Evolutionary conservation across 1,140 invertebrate species (phyloP).

Genomic region (Bombus sibiricus): DNA sequence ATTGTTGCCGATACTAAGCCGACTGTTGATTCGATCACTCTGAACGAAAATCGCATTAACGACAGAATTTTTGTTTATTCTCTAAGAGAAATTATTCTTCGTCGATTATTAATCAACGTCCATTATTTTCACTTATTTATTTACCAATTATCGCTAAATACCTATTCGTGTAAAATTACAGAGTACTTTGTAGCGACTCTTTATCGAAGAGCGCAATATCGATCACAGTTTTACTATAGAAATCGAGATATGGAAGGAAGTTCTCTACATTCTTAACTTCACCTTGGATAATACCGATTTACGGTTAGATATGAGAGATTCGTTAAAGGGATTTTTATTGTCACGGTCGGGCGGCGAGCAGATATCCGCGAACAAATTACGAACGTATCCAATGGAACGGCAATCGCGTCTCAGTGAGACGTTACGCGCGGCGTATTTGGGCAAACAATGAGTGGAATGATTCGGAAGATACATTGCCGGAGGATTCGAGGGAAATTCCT

Average conservation of each 20-base stretch:
- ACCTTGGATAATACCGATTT: neutral
- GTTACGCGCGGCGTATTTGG: slow-evolving; percentile 37
- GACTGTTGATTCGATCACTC: neutral
- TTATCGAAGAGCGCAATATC: no score
- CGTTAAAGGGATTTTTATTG: slow-evolving; percentile 19
- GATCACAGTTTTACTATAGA: neutral
- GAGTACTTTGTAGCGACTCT: no score
- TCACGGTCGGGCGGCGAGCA: slow-evolving; percentile 11
- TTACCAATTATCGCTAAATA: no score
- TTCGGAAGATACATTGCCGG: slow-evolving; percentile 22
- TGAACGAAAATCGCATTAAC: neutral
- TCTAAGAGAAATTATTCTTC: neutral
- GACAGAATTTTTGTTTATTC: neutral
- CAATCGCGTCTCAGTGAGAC: slow-evolving; percentile 29
- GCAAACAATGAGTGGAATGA: slow-evolving; percentile 46
- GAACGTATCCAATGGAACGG: neutral
- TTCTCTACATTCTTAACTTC: neutral
- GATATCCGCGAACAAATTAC: slow-evolving; percentile 32
- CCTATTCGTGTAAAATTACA: no score
- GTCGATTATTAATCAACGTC: no score
- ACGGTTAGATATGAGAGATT: neutral
- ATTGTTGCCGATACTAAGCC: no score
- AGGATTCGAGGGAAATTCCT: slow-evolving; percentile 25
- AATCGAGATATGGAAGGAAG: neutral
- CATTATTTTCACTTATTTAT: no score